A percentile compares a stretch with the other conserved stretches of the same genome.
These are phyloP conservation scores for Struthidea cinerea DNA, from an alignment of 2,113 vertebrate genomes.

Conservation along the genomic window DNA sequence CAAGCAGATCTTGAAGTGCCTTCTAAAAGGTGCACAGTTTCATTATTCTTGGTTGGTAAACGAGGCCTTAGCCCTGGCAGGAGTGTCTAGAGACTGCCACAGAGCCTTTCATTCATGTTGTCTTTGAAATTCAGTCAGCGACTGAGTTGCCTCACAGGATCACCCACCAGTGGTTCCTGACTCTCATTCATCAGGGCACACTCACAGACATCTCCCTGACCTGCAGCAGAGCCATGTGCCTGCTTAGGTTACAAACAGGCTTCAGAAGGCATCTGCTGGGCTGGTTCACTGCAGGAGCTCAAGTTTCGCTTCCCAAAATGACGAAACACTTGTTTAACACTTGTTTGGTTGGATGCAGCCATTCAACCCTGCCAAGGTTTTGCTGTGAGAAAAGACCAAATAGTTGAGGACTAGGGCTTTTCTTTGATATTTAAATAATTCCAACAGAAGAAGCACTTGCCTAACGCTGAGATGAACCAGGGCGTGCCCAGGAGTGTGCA, in stretches of 20 bases:
- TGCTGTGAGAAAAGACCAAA: not conserved
- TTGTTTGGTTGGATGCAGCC: not conserved
- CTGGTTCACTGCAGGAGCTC: not conserved
- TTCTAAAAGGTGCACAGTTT: not conserved
- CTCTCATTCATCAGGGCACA: not conserved
- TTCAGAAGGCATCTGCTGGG: not conserved
- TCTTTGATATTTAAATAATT: not conserved
- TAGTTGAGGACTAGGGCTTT: not conserved
- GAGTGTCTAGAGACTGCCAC: not conserved
- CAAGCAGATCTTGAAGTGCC: not conserved
- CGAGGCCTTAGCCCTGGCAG: not conserved
- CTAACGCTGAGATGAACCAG: not conserved
- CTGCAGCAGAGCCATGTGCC: not conserved
- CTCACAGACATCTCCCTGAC: not conserved
- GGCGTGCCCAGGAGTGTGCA: not conserved
- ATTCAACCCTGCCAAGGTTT: not conserved
- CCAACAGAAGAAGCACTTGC: not conserved
- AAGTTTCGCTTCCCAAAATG: not conserved
- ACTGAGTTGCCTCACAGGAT: not conserved
- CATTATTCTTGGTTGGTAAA: not conserved
- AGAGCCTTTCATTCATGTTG: not conserved
- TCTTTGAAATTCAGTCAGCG: not conserved
- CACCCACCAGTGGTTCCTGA: not conserved
- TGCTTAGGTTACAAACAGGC: not conserved
- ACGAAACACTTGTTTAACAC: not conserved